A percentile compares a stretch with the other conserved stretches of the same genome.
Conservation (phyloP, 2,888 invertebrate genomes). For the Drosophila flavopinicola region DNA sequence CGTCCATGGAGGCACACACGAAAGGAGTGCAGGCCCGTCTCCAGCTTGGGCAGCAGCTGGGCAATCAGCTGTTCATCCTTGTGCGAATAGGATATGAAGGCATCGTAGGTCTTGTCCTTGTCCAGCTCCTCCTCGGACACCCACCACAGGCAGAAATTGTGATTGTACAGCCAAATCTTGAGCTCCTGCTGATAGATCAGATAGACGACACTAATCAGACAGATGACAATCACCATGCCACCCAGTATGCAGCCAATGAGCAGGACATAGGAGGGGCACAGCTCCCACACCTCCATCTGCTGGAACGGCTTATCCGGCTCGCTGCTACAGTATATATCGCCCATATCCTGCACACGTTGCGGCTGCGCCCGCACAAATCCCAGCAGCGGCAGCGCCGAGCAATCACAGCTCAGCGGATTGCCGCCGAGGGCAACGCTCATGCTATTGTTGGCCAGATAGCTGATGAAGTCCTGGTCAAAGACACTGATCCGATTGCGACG, state of each 20-base stretch:
- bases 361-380: constrained; percentile 85
- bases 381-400: constrained; percentile 86
- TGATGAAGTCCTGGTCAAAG: constrained; percentile 84
- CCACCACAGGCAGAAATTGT: constrained; percentile 86
- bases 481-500: constrained; percentile 86
- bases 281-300: constrained; percentile 75
- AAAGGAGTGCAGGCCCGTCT: constrained; percentile 86
- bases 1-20: constrained; percentile 89
- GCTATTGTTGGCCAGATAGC: constrained; percentile 84
- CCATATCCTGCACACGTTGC: constrained; percentile 66
- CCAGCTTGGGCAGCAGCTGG: constrained; percentile 87
- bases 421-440: constrained; percentile 85
- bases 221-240: constrained; percentile 83
- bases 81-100: constrained; percentile 91
- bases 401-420: constrained; percentile 89
- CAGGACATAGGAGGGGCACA: constrained; percentile 84
- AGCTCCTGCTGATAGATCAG: constrained; percentile 86
- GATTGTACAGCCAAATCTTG: constrained; percentile 88
- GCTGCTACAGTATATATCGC: constrained; percentile 61
- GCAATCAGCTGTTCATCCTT: constrained; percentile 89
- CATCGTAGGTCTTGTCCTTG: constrained; percentile 87
- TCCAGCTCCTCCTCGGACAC: constrained; percentile 89
- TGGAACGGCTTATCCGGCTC: constrained; percentile 58
- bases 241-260: constrained; percentile 84
- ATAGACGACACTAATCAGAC: constrained; percentile 83